Conservation (phyloP, 2,113 vertebrate genomes). For the Lepus timidus region DNA sequence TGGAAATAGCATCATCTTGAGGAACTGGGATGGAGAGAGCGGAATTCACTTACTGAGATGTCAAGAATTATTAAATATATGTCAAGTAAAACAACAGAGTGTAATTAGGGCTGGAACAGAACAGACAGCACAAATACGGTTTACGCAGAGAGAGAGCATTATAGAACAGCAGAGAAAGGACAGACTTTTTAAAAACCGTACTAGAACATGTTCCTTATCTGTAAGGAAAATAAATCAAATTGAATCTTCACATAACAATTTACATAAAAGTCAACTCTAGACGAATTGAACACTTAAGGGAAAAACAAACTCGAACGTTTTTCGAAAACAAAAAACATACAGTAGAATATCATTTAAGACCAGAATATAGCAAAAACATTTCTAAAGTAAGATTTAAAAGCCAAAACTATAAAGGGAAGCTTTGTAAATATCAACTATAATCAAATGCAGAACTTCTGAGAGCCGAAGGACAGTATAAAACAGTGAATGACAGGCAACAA, state of each 20-base stretch:
- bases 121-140: not conserved
- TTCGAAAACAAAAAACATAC: not conserved
- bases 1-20: not conserved
- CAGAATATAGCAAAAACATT: not conserved
- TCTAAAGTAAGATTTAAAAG: conserved; percentile 39
- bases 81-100: not conserved
- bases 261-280: not conserved
- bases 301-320: not conserved
- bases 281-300: not conserved
- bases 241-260: not conserved
- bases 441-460: conserved; percentile 36
- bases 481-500: not conserved
- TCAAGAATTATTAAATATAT: conserved; percentile 6
- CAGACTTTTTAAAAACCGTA: not conserved
- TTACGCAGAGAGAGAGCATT: not conserved
- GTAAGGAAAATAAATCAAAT: conserved; percentile 13
- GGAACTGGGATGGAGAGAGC: not conserved
- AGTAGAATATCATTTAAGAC: no score
- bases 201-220: not conserved
- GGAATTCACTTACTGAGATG: not conserved
- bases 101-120: not conserved
- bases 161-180: not conserved
- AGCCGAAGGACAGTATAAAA: not conserved
- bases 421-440: not conserved
- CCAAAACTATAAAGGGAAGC: not conserved